Percentiles rank a stretch among this genome's conserved stretches.
phyloP scores from a whole-genome alignment of 2,888 invertebrate species.

The Torymus tubicola region DNA sequence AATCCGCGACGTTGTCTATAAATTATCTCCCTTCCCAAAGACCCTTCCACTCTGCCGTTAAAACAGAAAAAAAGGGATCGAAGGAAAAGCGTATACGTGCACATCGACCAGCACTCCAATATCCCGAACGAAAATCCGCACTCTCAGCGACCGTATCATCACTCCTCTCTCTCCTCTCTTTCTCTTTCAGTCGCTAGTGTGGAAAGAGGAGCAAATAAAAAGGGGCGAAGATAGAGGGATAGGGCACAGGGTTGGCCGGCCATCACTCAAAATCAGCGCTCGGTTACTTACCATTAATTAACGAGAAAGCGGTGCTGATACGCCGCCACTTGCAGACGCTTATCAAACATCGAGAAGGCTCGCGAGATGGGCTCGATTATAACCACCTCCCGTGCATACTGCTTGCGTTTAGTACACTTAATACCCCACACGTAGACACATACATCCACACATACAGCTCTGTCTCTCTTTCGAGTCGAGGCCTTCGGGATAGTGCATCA shows the following conservation, averaged over 20 bases:
- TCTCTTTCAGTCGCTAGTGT: too few relatives aligned
- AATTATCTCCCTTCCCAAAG: constrained; percentile 29
- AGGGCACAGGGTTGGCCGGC: too few relatives aligned
- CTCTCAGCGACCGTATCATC: constrained; percentile 19
- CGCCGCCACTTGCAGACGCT: constrained; percentile 12
- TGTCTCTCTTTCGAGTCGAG: constrained; percentile 6
- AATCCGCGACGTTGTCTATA: constrained; percentile 17
- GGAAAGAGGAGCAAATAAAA: not conserved
- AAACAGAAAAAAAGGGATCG: not conserved
- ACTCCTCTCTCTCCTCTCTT: not conserved
- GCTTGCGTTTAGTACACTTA: constrained; percentile 20
- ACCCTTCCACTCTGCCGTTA: not conserved
- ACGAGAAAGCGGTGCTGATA: constrained; percentile 49
- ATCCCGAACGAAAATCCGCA: constrained; percentile 29
- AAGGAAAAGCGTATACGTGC: not conserved
- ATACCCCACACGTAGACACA: not conserved
- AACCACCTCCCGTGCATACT: too few relatives aligned
- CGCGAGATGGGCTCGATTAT: not conserved
- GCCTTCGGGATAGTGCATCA: constrained; percentile 70
- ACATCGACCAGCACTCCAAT: not conserved
- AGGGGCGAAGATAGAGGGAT: not conserved
- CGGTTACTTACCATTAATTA: constrained; percentile 55
- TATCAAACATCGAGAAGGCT: constrained; percentile 61
- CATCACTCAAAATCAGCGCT: constrained; percentile 18
- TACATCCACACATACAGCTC: not conserved